Evolutionary conservation across 2,113 vertebrate species (phyloP).

Genomic region (Ictalurus furcatus): DNA sequence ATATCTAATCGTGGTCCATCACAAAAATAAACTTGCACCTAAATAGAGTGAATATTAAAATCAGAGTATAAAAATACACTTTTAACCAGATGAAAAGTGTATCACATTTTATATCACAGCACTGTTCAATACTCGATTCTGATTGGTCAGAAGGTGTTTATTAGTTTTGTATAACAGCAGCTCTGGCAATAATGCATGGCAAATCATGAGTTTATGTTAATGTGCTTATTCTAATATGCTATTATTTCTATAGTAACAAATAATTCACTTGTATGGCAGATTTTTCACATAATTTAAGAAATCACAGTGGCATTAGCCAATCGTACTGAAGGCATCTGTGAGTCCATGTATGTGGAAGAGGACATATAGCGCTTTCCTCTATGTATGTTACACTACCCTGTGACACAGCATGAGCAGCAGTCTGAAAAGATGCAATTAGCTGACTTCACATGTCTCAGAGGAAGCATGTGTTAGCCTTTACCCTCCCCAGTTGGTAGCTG

Average conservation of each 20-base stretch:
- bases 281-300: background rate
- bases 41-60: background rate
- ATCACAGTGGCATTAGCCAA: background rate
- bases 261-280: background rate
- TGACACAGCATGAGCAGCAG: background rate
- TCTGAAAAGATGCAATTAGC: background rate
- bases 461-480: background rate
- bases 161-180: background rate
- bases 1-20: background rate
- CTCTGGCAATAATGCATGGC: background rate
- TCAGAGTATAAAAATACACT: background rate
- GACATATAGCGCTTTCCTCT: background rate
- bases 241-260: background rate
- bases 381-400: background rate
- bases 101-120: background rate
- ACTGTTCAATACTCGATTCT: background rate
- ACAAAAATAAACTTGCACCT: background rate
- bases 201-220: background rate
- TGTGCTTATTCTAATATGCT: background rate
- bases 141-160: background rate
- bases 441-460: background rate
- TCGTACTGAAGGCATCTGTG: background rate
- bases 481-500: background rate
- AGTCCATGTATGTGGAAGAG: background rate
- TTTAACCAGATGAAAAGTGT: background rate